Evolutionary conservation across 2,797 vertebrate genomes (phyloP).

Genomic region (Cuculus canorus): DNA sequence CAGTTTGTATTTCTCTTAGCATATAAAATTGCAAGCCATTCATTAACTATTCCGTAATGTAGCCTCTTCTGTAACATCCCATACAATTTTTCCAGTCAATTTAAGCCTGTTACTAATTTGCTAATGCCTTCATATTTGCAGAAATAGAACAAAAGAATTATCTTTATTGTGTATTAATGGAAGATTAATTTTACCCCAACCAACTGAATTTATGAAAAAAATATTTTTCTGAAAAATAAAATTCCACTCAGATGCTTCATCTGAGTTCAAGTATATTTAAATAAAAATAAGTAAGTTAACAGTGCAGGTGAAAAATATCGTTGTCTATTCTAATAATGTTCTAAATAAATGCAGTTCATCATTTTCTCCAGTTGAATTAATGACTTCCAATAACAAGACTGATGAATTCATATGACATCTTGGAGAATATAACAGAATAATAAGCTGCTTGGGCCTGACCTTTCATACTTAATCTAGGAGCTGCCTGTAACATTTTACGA

Average conservation of each 20-base stretch:
- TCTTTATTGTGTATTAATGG: background rate
- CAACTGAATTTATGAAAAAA: background rate
- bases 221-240: background rate
- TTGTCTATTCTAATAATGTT: background rate
- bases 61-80: background rate
- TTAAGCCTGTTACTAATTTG: background rate
- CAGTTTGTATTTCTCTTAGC: background rate
- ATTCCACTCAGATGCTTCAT: background rate
- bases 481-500: background rate
- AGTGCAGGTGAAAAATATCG: background rate
- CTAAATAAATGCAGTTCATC: background rate
- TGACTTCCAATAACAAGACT: slow-evolving; percentile 8
- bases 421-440: background rate
- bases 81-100: background rate
- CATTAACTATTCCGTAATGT: background rate
- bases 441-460: background rate
- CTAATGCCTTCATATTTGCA: background rate
- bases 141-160: background rate
- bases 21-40: background rate
- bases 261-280: background rate
- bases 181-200: background rate
- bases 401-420: slow-evolving; percentile 12
- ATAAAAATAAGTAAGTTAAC: background rate
- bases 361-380: slow-evolving; percentile 23
- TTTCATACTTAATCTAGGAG: background rate